Percentiles rank a stretch among this genome's conserved stretches.
Evolutionary conservation across 2,888 invertebrate genomes (phyloP).

Genomic region (Coecobrya sp.): DNA sequence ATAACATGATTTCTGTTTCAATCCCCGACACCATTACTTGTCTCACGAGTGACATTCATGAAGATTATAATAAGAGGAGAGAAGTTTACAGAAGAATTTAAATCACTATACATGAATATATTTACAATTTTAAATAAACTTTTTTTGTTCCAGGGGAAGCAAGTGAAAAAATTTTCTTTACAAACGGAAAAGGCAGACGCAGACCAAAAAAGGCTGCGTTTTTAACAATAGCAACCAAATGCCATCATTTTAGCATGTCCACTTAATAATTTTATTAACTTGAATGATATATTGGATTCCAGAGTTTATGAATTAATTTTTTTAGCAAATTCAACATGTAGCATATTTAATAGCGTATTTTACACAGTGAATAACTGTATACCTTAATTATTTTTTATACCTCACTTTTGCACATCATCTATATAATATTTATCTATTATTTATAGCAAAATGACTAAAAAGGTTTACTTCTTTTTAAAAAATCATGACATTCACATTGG

Average conservation of each 20-base stretch:
- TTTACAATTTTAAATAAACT: no score
- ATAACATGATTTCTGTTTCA: background rate
- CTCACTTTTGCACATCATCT: slow-evolving; percentile 2
- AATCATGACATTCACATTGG: slow-evolving; percentile 11
- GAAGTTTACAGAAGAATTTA: no score
- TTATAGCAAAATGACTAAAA: slow-evolving; percentile 58
- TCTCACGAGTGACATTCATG: no score
- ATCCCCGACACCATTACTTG: background rate
- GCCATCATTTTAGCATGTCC: background rate
- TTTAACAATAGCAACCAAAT: background rate
- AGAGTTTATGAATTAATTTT: background rate
- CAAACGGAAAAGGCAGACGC: background rate
- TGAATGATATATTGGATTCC: background rate
- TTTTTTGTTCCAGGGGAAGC: background rate
- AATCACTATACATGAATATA: no score
- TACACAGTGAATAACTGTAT: background rate
- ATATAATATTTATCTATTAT: background rate
- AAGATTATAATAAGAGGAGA: no score
- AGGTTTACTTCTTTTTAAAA: slow-evolving; percentile 22
- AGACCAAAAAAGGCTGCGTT: background rate
- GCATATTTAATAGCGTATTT: background rate
- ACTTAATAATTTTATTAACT: background rate
- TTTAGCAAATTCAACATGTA: slow-evolving; percentile 8
- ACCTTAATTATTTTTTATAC: background rate
- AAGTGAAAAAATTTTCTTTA: background rate